A percentile compares a stretch with the other conserved stretches of the same genome.
These are phyloP conservation scores for Drosophila anceps DNA, from an alignment of 2,888 invertebrate species.

Conservation along the genomic window DNA sequence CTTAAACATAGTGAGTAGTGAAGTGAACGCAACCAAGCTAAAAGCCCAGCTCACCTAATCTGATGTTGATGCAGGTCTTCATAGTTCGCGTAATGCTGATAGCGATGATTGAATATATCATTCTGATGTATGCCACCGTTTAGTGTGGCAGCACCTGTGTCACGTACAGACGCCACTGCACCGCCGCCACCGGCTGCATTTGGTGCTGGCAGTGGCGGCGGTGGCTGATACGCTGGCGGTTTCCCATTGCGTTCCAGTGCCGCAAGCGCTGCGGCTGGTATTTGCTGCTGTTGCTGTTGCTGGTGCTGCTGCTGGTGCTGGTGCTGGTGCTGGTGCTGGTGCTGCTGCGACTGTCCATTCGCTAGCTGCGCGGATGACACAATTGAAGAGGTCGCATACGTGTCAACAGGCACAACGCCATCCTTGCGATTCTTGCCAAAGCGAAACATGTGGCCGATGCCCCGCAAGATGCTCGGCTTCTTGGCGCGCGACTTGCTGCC, in stretches of 20 bases:
- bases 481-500: slow-evolving; percentile 86
- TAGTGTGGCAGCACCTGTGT: slow-evolving; percentile 12
- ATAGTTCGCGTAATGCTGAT: slow-evolving; percentile 92
- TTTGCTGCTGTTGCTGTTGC: slow-evolving; percentile 84
- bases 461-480: slow-evolving; percentile 91
- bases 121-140: slow-evolving; percentile 84
- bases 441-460: slow-evolving; percentile 85
- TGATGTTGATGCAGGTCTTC: slow-evolving; percentile 94
- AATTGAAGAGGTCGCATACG: slow-evolving; percentile 51
- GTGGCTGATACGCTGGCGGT: slow-evolving; percentile 85
- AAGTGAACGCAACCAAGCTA: neutral
- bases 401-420: slow-evolving; percentile 83
- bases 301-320: slow-evolving; percentile 21
- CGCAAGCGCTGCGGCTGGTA: slow-evolving; percentile 81
- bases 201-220: slow-evolving; percentile 83
- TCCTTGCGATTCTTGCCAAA: slow-evolving; percentile 89
- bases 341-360: slow-evolving; percentile 40
- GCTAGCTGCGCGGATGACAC: slow-evolving; percentile 50
- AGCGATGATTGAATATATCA: slow-evolving; percentile 85
- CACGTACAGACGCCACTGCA: neutral
- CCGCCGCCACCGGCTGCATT: slow-evolving; percentile 70
- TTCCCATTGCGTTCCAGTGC: slow-evolving; percentile 82
- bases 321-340: slow-evolving; percentile 13
- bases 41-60: slow-evolving; percentile 88
- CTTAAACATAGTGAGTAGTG: neutral